Base-by-base conservation (phyloP, 1,140 invertebrate species). In the Maconellicoccus hirsutus region DNA sequence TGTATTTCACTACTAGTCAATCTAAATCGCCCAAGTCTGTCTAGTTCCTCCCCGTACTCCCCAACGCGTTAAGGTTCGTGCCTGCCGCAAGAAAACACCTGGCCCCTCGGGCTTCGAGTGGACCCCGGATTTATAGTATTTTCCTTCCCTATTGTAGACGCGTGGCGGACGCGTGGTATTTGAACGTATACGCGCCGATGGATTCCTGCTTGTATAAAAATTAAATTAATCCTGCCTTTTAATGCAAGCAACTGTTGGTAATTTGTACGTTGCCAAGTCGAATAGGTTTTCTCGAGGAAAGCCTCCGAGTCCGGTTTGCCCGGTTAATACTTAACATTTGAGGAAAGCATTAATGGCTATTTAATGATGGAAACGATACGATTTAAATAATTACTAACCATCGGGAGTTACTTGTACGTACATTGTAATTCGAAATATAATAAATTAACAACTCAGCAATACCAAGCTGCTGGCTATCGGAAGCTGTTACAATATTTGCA, bases 21-120 rank as follows among this genome's bases (percentile, higher is more conserved):
- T 66, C 61, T 66, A 66, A 16, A 66, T 66, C 61, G 61, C 61
- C 61, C 61, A 66, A 66, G 61, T 66, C 61, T 66, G 61, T 66
- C 61, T 66, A 25, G 3, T 66, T 16, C 14, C 22, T 66, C 61
- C 61, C 22, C 21, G 2, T 66, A 6, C 25, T 23, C 3, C 61
- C 14, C 25, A 25, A 2, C 61, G 61, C 25, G 14, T 59, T 4
- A 19, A n/a, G 21, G 16, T 25, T 66, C 21, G 61, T 25, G 10
- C 19, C 61, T 66, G 61, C 61, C 61, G 61, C 10, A 23, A 66
- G 61, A 66, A 66, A 66, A 66, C 61, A 66, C 61, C 61, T 66
- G 61, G 61, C 61, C 61, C 61, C 61, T 66, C 61, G 61, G 61
- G 61, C 61, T 66, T 23, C 10, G 10, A 66, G 61, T 66, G 61